Percentiles rank a stretch among this genome's conserved stretches.
These are phyloP conservation scores for Planiliza haematocheilus DNA, from an alignment of 2,113 vertebrate species.

Conservation along the genomic window DNA sequence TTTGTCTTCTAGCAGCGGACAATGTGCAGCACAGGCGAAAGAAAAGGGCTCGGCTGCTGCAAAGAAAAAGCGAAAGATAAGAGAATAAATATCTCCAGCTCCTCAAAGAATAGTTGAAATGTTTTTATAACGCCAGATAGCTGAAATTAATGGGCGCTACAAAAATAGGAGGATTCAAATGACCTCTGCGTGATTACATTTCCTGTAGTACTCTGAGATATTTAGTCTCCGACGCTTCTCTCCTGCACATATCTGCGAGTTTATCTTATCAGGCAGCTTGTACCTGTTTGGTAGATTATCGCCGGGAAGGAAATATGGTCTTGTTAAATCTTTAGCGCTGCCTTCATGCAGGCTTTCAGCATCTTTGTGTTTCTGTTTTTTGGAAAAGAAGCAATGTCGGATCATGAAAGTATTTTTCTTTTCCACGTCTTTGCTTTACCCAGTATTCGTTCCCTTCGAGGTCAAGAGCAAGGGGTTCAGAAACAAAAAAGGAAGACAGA, in stretches of 20 bases:
- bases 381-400: not conserved
- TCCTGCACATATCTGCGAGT: not conserved
- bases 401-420: not conserved
- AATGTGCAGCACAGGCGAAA: too few relatives aligned
- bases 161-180: not conserved
- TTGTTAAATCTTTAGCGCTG: not conserved
- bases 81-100: not conserved
- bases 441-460: not conserved
- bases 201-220: not conserved
- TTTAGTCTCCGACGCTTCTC: not conserved
- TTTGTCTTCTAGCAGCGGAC: too few relatives aligned
- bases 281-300: not conserved
- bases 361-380: slow-evolving; percentile 9
- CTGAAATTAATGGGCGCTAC: not conserved
- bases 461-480: not conserved
- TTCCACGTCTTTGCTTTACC: not conserved
- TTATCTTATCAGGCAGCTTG: slow-evolving; percentile 1
- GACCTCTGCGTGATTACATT: not conserved
- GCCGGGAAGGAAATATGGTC: not conserved
- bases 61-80: slow-evolving; percentile 9
- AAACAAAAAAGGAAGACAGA: not conserved
- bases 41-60: not conserved
- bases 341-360: not conserved
- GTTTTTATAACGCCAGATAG: slow-evolving; percentile 9
- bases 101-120: not conserved